These are phyloP conservation scores for Helicoverpa zea DNA, from an alignment of 1,140 invertebrate species.

Conservation along the genomic window DNA sequence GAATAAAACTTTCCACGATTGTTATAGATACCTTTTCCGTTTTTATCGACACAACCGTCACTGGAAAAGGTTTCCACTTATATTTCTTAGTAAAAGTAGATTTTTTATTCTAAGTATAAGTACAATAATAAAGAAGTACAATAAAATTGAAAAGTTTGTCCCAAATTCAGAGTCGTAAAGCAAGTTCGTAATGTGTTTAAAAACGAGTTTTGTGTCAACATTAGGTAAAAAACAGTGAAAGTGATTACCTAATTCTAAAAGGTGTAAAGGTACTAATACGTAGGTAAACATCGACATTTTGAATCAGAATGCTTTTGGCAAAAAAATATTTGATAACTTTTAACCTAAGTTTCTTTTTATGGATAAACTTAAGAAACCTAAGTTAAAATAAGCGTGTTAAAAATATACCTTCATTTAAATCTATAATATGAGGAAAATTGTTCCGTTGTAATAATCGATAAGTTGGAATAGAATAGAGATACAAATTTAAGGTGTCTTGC, in stretches of 20 bases:
- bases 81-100: not conserved
- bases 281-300: conserved; percentile 1
- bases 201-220: conserved; percentile 47
- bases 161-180: not conserved
- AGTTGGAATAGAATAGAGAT: conserved; percentile 18
- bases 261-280: conserved; percentile 4
- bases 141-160: conserved; percentile 2
- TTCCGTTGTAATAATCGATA: not conserved
- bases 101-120: not conserved
- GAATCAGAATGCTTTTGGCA: no score
- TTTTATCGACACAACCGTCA: conserved; percentile 15
- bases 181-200: conserved; percentile 27
- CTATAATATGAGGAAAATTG: not conserved
- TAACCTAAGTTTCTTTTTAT: no score
- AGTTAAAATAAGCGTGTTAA: no score
- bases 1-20: conserved; percentile 19
- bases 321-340: no score
- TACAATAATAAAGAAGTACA: not conserved
- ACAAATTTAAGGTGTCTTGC: not conserved
- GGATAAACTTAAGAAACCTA: not conserved
- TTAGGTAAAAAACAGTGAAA: conserved; percentile 46
- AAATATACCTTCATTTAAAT: no score
- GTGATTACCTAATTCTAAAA: conserved; percentile 43
- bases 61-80: not conserved
- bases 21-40: conserved; percentile 2